Conservation (phyloP, 2,888 invertebrate genomes). For the Andrena dorsata region DNA sequence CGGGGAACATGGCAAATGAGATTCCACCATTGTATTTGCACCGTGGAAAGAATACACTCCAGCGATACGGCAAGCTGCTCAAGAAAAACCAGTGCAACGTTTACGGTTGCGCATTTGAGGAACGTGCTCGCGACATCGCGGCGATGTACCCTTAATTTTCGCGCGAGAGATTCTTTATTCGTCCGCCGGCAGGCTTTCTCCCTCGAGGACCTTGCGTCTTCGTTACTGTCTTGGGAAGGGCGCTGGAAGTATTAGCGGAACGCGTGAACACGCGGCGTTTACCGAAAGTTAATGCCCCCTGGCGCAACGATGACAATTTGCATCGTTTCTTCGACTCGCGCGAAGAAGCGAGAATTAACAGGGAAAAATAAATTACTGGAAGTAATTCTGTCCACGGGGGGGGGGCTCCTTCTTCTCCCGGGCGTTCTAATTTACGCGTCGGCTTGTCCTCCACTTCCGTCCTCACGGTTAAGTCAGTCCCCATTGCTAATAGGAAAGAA, state of each 20-base stretch:
- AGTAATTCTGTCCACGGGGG: conserved; percentile 61
- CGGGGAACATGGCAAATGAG: conserved; percentile 53
- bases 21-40: conserved; percentile 62
- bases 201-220: conserved; percentile 6
- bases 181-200: background rate
- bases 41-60: conserved; percentile 59
- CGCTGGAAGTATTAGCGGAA: background rate
- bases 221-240: background rate
- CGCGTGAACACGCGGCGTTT: conserved; percentile 6
- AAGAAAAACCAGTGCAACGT: conserved; percentile 31
- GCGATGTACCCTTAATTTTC: conserved; percentile 18
- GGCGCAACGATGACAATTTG: conserved; percentile 25
- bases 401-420: conserved; percentile 47
- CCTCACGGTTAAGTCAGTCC: conserved; percentile 54
- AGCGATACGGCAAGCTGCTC: conserved; percentile 56
- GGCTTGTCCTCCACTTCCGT: conserved; percentile 52
- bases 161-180: background rate
- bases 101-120: conserved; percentile 22
- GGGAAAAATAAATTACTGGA: conserved; percentile 62
- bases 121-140: background rate
- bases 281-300: background rate
- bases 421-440: conserved; percentile 68
- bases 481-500: conserved; percentile 68
- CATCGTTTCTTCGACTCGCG: conserved; percentile 15
- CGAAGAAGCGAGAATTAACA: conserved; percentile 42